Evolutionary conservation across 2,888 invertebrate genomes (phyloP), one percentile per base, ranked within the genome.

Genomic region (Coecobrya sp.): DNA sequence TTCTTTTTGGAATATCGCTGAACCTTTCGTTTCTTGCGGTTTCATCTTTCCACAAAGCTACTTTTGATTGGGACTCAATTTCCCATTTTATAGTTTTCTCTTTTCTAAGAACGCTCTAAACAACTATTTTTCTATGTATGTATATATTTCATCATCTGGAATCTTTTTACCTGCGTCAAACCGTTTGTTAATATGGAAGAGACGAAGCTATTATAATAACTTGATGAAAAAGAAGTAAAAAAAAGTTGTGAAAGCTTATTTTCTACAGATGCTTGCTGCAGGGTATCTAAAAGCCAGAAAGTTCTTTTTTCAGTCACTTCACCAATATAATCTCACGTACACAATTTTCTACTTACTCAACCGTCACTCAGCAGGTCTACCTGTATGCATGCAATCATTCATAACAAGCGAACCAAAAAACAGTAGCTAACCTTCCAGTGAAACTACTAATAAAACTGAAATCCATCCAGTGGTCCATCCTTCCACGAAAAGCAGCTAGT

Each of bases 101-200:
- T 7, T 49, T 49, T 49, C 49, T 13, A 1, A 13, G 49, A 49
- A 49, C 3, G 49, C 49, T 13, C 1, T 49, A 49, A 49, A 49
- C 11, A 49, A 49, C 49, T 10, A 13, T 1, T 1, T 13, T n/a
- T n/a, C n/a, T n/a, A n/a, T 49, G 49, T 13, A 49, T 49, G 7
- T 1, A 49, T 1, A 3, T 10, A 49, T 10, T 49, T 49, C 49
- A 3, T 49, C 49, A 49, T 49, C 49, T 49, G 10, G 1, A 10
- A 49, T 49, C 49, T 49, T 49, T n/a, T 49, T 49, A 10, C 52
- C 55, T 81, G 81, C 55, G 27, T n/a, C 81, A 52, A 81, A 27
- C 55, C 81, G n/a, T 52, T 81, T 81, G 49, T 81, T 81, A 81
- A 81, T 81, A 55, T 55, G 55, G 81, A 81, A 30, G 81, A 55